These are phyloP conservation scores for Paraplagusia blochii DNA, from an alignment of 2,113 vertebrate species.

Conservation along the genomic window DNA sequence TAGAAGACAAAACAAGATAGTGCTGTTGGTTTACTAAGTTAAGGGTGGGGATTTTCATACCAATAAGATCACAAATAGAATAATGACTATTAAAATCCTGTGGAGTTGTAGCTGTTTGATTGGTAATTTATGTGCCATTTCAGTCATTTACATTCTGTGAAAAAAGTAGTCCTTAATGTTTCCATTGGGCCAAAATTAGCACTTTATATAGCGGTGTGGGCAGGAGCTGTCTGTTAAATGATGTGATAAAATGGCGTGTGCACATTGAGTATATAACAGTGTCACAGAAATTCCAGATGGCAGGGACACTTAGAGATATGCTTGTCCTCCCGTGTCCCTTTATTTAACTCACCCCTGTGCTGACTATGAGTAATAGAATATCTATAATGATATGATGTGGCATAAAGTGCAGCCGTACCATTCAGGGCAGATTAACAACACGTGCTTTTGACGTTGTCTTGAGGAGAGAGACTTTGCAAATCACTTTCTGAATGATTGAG, in stretches of 20 bases:
- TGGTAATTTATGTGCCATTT: background rate
- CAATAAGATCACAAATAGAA: too few species aligned
- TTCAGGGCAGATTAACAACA: background rate
- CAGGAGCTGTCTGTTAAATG: constrained; percentile 14
- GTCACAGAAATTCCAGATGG: constrained; percentile 22
- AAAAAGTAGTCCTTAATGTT: constrained; percentile 8
- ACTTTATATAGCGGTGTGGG: background rate
- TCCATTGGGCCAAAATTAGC: background rate
- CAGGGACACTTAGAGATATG: constrained; percentile 26
- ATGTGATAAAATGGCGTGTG: background rate
- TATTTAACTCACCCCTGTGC: constrained; percentile 20
- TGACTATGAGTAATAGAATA: constrained; percentile 8
- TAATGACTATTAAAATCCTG: too few species aligned
- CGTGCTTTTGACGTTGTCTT: constrained; percentile 1
- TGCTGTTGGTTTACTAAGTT: too few species aligned
- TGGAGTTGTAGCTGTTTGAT: background rate
- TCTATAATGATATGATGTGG: constrained; percentile 18
- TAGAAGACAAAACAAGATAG: too few species aligned
- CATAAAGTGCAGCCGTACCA: constrained; percentile 21
- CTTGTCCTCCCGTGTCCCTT: constrained; percentile 35
- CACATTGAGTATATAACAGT: constrained; percentile 1
- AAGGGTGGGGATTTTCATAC: too few species aligned
- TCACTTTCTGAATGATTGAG: background rate
- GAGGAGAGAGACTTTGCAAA: background rate
- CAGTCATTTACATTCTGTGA: background rate